Base-by-base conservation (phyloP, 1,140 invertebrate species). In the Daktulosphaira vitifoliae region DNA sequence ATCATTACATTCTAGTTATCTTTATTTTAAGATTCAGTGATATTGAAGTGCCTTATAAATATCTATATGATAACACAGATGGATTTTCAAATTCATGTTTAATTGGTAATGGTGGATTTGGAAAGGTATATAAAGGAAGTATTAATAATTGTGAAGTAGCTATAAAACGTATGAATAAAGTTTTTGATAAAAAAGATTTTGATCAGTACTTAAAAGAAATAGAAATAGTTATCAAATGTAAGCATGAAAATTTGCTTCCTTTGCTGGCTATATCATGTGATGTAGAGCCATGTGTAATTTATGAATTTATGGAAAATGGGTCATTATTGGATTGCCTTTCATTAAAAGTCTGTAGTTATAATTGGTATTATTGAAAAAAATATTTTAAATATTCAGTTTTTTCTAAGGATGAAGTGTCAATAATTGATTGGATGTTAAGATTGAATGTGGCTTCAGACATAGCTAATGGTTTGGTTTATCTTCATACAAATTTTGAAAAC, bases 221-320 rank as follows among this genome's bases (percentile, higher is more conserved):
- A 11, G 29, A 54, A 22, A 50, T 64, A 13, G 37, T 68, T 25
- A 56, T 46, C 18, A 33, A 65, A 50, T 65, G 62, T 54, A 66
- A 65, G 23, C 67, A 68, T 46, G 37, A 53, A 65, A 86, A 88
- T 75, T 78, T 88, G 67, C 74, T 88, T 39, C 76, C 78, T 9
- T 75, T 88, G 53, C 71, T 85, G 44, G 85, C 84, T 7, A 87
- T 81, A 71, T 85, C 82, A 22, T 77, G 74, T 67, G 80, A 85
- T 77, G 81, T 81, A 0, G 78, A 79, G 4, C 76, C 75, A 8
- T 87, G 85, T 74, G 76, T 88, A 33, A 76, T 87, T 2, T 86
- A 85, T 73, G 80, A 83, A 70, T 87, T 80, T 72, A 81, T 88
- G 72, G 72, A 78, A 50, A 83, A 84, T 68, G 86, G 85, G 2